These are phyloP conservation scores for Megaptera novaeangliae DNA, from an alignment of 2,113 vertebrate genomes.

Conservation along the genomic window DNA sequence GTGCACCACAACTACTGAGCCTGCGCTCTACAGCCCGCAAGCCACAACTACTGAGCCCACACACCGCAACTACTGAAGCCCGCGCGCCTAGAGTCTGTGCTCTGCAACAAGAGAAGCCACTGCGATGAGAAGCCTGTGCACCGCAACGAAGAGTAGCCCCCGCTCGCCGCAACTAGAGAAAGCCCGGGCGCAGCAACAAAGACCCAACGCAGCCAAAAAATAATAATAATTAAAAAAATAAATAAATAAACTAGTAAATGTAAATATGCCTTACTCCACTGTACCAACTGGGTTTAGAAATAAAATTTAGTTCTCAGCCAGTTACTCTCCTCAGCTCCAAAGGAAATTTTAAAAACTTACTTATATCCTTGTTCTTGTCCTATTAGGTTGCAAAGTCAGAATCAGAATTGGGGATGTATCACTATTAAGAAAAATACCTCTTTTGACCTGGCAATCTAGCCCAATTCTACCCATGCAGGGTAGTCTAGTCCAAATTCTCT, in stretches of 20 bases:
- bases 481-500: background rate
- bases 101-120: too few species aligned
- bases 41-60: too few species aligned
- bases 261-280: background rate
- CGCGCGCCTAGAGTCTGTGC: accelerated
- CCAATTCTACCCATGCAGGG: background rate
- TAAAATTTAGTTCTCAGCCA: constrained; percentile 14
- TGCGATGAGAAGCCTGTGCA: too few species aligned
- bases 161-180: too few species aligned
- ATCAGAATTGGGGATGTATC: background rate
- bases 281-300: background rate
- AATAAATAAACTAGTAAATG: background rate
- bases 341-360: background rate
- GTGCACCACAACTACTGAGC: too few species aligned
- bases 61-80: too few species aligned
- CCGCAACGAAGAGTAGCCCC: too few species aligned
- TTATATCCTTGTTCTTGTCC: background rate
- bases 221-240: too few species aligned
- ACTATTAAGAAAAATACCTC: background rate
- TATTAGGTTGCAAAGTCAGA: constrained; percentile 19
- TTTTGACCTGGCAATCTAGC: background rate
- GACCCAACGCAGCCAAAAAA: too few species aligned
- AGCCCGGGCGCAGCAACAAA: too few species aligned
- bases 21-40: too few species aligned
- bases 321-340: background rate